Conservation (phyloP, 2,113 vertebrate species). For the Hippoglossus stenolepis region DNA sequence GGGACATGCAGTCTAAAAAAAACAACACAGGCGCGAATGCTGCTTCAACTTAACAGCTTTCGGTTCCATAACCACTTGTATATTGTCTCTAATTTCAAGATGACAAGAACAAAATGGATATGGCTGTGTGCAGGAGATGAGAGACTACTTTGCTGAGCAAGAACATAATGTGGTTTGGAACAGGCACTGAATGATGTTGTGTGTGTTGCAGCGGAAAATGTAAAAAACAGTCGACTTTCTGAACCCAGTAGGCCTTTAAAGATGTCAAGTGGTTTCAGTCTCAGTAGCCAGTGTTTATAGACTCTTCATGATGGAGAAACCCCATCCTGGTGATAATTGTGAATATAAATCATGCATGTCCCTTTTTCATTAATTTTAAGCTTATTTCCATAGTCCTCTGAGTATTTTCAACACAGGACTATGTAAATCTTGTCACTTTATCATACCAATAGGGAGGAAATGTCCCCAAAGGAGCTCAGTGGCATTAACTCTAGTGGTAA, state of each 20-base stretch:
- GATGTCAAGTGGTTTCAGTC: neutral
- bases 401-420: neutral
- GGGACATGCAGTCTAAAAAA: neutral
- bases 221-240: constrained; percentile 1
- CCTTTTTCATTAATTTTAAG: neutral
- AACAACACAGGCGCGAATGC: neutral
- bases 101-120: neutral
- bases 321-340: neutral
- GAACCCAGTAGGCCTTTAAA: neutral
- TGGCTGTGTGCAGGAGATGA: neutral
- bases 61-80: constrained; percentile 2
- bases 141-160: constrained; percentile 31
- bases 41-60: neutral
- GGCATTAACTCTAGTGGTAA: neutral
- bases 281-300: neutral
- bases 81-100: neutral
- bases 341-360: neutral
- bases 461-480: neutral
- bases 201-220: constrained; percentile 21
- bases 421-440: neutral
- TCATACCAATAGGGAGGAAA: neutral
- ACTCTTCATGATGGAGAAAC: neutral
- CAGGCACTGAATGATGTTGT: neutral
- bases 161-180: neutral
- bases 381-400: neutral